Conservation (phyloP, 1,140 invertebrate species). For the Neelides sp. region DNA sequence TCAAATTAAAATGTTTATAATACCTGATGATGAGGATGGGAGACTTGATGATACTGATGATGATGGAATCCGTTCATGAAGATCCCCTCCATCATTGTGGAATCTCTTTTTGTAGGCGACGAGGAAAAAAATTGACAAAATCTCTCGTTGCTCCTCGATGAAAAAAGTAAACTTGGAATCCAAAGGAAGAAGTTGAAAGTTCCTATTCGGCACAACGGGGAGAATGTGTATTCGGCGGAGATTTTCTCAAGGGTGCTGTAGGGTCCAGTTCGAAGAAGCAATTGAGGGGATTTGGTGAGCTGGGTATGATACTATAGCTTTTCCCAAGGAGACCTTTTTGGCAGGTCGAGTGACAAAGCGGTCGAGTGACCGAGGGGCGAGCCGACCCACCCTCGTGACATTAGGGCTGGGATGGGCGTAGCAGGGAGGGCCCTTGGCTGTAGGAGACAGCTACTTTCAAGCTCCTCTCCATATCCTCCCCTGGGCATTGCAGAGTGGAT, state of each 20-base stretch:
- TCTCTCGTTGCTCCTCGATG: neutral
- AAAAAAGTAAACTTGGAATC: neutral
- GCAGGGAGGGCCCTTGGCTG: too few species aligned
- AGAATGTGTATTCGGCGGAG: slow-evolving; percentile 1
- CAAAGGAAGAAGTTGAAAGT: too few species aligned
- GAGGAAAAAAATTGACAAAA: neutral
- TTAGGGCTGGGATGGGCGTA: slow-evolving; percentile 30
- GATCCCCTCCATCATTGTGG: slow-evolving; percentile 24
- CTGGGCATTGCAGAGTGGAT: too few species aligned
- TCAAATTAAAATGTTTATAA: slow-evolving; percentile 4
- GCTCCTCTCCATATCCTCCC: too few species aligned
- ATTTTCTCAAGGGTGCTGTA: neutral
- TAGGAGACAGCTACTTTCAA: too few species aligned
- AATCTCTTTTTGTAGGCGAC: neutral
- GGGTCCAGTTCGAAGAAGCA: neutral
- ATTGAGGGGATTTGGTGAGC: neutral
- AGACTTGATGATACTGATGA: slow-evolving; percentile 17
- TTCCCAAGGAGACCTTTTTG: neutral
- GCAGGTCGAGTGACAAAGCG: slow-evolving; percentile 15
- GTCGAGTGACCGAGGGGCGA: slow-evolving; percentile 25
- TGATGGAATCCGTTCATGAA: slow-evolving; percentile 28
- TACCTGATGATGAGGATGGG: slow-evolving; percentile 19
- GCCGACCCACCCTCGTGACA: slow-evolving; percentile 32
- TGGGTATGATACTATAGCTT: neutral
- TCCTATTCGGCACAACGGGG: too few species aligned